Evolutionary conservation across 2,113 vertebrate species (phyloP), one percentile per base, ranked within the genome.

Genomic region (Ophiodon elongatus): DNA sequence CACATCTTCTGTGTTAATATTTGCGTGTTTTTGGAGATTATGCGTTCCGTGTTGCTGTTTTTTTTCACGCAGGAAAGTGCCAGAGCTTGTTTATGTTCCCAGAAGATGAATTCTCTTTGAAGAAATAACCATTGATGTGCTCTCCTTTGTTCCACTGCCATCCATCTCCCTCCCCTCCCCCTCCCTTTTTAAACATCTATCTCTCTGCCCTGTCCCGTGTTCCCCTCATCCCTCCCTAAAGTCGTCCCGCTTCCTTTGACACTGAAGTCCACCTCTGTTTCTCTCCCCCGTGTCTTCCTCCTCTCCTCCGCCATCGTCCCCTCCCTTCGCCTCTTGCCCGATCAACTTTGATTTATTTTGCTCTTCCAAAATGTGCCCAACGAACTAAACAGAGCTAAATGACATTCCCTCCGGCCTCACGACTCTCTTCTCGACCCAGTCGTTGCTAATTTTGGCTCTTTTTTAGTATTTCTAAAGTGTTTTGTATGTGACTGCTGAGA

Each of bases 61-160:
- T 70, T 41, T 56, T 54, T 37, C 39, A 2, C 14, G 47, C 45
- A 37, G 73, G 60, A 74, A 81, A 63, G 65, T 76, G 80, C 74
- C 82, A 68, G 45, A 57, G 33, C 75, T 35, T 63, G 60, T 89
- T 85, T 76, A 25, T 57, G 50, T 33, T 84, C 80, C 85, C 71
- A 9, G 45, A 72, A 76, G 71, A 82, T 74, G 70, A 82, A 88
- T 88, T 84, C 71, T 68, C 78, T 82, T 85, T 84, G 85, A 88
- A 84, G 83, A 73, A 87, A 54, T 19, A 73, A 29, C 69, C 33
- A 82, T 80, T 88, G 83, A 91, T 88, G 85, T 73, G 39, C 76
- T 89, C 47, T 33, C 60, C 87, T 83, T 85, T 87, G 79, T 91
- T 87, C 80, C 25, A 13, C 70, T 88, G 80, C 85, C 87, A 89